Conservation (phyloP, 2,113 vertebrate genomes). For the Hoplias malabaricus region DNA sequence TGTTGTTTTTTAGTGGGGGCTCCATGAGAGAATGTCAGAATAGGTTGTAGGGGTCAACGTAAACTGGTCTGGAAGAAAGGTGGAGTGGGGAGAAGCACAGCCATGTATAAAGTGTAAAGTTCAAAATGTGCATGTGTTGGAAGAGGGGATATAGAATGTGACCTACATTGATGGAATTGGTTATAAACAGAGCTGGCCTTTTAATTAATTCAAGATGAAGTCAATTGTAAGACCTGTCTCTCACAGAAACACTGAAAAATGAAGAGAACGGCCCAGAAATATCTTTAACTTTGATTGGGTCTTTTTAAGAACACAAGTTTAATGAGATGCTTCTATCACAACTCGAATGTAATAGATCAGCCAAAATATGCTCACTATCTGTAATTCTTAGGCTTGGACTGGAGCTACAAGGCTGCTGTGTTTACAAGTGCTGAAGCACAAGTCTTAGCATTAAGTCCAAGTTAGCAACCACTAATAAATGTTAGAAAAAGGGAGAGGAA, state of each 20-base stretch:
- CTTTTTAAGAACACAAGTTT: neutral
- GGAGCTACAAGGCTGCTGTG: too few relatives aligned
- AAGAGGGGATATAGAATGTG: conserved; percentile 3
- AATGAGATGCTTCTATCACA: too few relatives aligned
- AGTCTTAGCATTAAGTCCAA: too few relatives aligned
- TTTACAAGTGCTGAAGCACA: too few relatives aligned
- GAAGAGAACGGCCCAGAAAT: neutral
- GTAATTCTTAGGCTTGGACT: too few relatives aligned
- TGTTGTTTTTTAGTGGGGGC: conserved; percentile 27
- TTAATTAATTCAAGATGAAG: conserved; percentile 39
- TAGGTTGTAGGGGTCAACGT: conserved; percentile 32
- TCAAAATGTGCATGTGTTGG: neutral
- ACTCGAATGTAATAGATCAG: too few relatives aligned
- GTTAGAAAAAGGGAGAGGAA: too few relatives aligned
- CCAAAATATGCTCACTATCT: neutral
- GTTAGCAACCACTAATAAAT: too few relatives aligned
- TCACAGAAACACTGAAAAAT: neutral
- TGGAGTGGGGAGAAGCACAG: conserved; percentile 1
- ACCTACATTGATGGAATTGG: conserved; percentile 29
- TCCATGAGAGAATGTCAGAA: conserved; percentile 29
- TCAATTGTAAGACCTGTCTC: neutral
- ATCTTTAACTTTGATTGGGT: neutral
- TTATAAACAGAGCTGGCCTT: conserved; percentile 38
- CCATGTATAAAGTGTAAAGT: neutral
- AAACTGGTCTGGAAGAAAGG: conserved; percentile 7